Conservation (phyloP, 2,888 invertebrate genomes). For the Therioaphis trifolii region DNA sequence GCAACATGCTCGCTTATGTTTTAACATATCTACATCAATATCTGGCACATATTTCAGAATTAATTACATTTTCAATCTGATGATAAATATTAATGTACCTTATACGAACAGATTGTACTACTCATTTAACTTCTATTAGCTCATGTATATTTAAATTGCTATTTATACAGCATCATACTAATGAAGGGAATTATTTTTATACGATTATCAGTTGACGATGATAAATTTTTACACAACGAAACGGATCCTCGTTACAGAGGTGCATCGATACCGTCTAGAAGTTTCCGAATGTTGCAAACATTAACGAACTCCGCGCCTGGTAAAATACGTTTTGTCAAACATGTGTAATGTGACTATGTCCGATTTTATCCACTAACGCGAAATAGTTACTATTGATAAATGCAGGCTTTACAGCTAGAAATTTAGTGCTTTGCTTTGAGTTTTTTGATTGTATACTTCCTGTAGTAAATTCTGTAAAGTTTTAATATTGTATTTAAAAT, state of each 20-base stretch:
- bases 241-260: slow-evolving; percentile 75
- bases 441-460: slow-evolving; percentile 24
- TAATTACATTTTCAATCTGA: neutral
- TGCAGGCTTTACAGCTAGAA: neutral
- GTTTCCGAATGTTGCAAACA: slow-evolving; percentile 77
- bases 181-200: slow-evolving; percentile 45
- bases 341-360: slow-evolving; percentile 25
- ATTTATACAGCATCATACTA: slow-evolving; percentile 8
- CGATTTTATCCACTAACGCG: slow-evolving; percentile 54
- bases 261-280: slow-evolving; percentile 76
- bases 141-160: too few species aligned
- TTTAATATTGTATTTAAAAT: neutral
- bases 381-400: slow-evolving; percentile 28
- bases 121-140: neutral
- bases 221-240: slow-evolving; percentile 72
- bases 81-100: neutral
- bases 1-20: slow-evolving; percentile 14
- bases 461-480: neutral
- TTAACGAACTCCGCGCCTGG: slow-evolving; percentile 72
- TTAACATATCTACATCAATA: too few species aligned
- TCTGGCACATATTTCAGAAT: slow-evolving; percentile 4
- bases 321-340: slow-evolving; percentile 52
- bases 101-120: neutral
- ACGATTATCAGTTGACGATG: slow-evolving; percentile 70
- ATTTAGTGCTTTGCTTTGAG: slow-evolving; percentile 43